Conservation (phyloP, 2,888 invertebrate genomes). For the Brenthis hecate region DNA sequence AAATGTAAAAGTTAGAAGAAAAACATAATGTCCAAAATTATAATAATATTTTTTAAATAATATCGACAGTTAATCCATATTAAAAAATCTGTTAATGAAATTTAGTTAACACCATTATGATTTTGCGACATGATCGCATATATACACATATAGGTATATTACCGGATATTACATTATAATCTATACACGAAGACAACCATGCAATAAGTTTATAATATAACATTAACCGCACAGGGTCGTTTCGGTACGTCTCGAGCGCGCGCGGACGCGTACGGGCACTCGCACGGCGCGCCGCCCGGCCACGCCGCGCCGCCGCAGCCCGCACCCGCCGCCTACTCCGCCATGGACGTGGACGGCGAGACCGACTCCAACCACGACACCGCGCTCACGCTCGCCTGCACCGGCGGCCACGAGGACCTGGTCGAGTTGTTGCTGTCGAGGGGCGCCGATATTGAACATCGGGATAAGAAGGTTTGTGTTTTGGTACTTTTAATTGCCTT, state of each 20-base stretch:
- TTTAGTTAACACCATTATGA: too few species aligned
- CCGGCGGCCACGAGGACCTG: constrained; percentile 97
- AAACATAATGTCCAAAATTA: too few species aligned
- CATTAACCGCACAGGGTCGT: constrained; percentile 50
- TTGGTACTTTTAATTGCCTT: not conserved
- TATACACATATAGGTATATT: too few species aligned
- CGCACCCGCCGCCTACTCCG: constrained; percentile 84
- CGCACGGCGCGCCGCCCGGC: constrained; percentile 49
- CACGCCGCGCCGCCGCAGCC: constrained; percentile 67
- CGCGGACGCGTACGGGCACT: constrained; percentile 49
- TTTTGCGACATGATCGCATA: too few species aligned
- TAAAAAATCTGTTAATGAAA: too few species aligned
- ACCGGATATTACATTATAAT: too few species aligned
- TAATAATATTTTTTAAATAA: too few species aligned
- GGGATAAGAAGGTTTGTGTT: constrained; percentile 91
- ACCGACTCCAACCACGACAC: constrained; percentile 99
- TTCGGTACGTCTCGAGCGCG: constrained; percentile 54
- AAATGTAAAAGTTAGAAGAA: too few species aligned
- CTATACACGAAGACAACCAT: too few species aligned
- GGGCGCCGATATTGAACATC: constrained; percentile 98
- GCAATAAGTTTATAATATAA: not conserved
- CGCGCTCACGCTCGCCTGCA: constrained; percentile 97
- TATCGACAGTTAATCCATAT: too few species aligned
- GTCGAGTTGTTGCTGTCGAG: constrained; percentile 95
- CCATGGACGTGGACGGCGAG: constrained; percentile 97